Conservation (phyloP, 2,797 vertebrate genomes). For the Diceros bicornis region DNA sequence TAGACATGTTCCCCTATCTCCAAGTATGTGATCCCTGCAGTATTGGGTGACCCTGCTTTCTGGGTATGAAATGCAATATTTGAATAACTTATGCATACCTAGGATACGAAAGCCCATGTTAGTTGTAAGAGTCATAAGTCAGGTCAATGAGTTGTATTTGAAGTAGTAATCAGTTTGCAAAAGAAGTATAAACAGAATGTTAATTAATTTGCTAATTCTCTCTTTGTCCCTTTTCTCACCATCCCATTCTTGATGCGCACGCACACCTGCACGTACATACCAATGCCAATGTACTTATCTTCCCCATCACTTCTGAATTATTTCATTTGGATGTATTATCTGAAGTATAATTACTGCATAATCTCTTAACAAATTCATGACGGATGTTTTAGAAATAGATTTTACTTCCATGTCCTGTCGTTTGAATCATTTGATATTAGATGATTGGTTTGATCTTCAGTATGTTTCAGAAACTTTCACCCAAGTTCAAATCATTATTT, state of each 20-base stretch:
- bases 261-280: not conserved
- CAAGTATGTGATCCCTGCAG: not conserved
- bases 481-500: slow-evolving; percentile 81
- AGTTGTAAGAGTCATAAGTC: not conserved
- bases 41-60: not conserved
- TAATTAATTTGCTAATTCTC: not conserved
- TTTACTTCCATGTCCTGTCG: slow-evolving; percentile 63
- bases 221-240: not conserved
- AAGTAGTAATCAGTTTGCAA: slow-evolving; percentile 29
- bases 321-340: not conserved
- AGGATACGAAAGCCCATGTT: not conserved
- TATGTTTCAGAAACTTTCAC: slow-evolving; percentile 73
- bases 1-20: not conserved
- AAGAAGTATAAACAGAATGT: not conserved
- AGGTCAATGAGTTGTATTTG: not conserved
- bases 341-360: slow-evolving; percentile 53
- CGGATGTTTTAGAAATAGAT: slow-evolving; percentile 48
- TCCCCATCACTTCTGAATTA: not conserved
- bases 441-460: slow-evolving; percentile 76
- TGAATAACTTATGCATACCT: not conserved
- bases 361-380: slow-evolving; percentile 64
- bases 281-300: not conserved
- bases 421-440: slow-evolving; percentile 70
- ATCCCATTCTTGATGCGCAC: not conserved
- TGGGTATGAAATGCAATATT: not conserved